phyloP scores from a whole-genome alignment of 2,888 invertebrate species.

The Microctonus aethiopoides region DNA sequence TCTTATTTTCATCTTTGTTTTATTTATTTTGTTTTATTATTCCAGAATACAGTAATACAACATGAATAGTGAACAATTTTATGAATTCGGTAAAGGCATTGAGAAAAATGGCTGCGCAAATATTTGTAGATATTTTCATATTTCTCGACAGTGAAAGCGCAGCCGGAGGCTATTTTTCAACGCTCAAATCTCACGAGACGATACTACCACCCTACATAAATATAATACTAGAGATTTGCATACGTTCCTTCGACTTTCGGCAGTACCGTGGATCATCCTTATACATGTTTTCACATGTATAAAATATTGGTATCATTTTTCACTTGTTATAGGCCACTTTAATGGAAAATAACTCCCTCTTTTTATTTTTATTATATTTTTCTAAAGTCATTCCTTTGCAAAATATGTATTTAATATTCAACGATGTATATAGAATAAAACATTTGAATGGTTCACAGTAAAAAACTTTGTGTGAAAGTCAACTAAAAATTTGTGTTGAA shows the following conservation, averaged over 20 bases:
- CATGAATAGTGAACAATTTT: background rate
- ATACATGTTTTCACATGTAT: background rate
- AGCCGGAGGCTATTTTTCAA: constrained; percentile 3
- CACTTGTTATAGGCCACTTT: background rate
- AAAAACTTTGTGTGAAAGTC: no score
- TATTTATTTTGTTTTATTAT: constrained; percentile 27
- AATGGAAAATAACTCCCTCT: background rate
- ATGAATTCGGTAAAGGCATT: background rate
- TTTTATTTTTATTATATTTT: background rate
- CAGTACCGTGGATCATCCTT: background rate
- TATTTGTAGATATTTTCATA: constrained; percentile 2
- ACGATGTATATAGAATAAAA: background rate
- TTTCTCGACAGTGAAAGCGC: background rate
- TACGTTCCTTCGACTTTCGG: constrained; percentile 1
- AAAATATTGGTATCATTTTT: constrained; percentile 1
- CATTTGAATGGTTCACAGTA: no score
- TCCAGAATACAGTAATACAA: background rate
- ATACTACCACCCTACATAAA: background rate
- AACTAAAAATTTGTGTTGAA: no score
- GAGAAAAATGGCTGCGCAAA: constrained; percentile 1
- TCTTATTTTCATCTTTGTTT: constrained; percentile 10
- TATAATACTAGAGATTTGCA: background rate
- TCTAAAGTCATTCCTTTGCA: background rate
- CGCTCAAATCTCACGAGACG: constrained; percentile 1
- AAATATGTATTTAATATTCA: background rate